Evolutionary conservation across 1,140 invertebrate genomes (phyloP).

Genomic region (Drosophila fuyamai): DNA sequence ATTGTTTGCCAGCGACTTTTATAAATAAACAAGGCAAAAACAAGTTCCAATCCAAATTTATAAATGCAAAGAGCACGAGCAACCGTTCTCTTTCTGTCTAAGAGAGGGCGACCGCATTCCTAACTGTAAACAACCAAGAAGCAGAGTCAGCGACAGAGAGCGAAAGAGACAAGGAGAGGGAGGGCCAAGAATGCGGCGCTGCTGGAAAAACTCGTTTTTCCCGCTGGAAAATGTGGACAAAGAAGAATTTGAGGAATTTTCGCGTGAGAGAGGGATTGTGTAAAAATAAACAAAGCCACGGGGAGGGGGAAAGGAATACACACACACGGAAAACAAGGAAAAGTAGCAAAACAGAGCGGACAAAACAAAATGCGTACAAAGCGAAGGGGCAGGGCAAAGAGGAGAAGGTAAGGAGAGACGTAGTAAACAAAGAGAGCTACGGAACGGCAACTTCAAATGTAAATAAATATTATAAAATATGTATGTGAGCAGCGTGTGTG

Average conservation of each 20-base stretch:
- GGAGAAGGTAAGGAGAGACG: conserved; percentile 18
- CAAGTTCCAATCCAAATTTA: conserved; percentile 28
- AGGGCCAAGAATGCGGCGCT: conserved; percentile 57
- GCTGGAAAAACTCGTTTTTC: conserved; percentile 80
- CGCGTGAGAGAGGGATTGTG: conserved; percentile 40
- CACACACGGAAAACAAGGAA: conserved; percentile 51
- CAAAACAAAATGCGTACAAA: conserved; percentile 67
- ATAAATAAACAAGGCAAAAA: conserved; percentile 47
- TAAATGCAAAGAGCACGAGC: conserved; percentile 21
- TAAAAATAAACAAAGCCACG: conserved; percentile 65
- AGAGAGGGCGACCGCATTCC: conserved; percentile 68
- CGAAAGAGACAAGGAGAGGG: conserved; percentile 3
- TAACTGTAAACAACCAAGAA: conserved; percentile 80
- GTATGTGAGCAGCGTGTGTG: conserved; percentile 24
- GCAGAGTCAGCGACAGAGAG: conserved; percentile 27
- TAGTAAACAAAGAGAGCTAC: conserved; percentile 50
- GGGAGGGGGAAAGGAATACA: conserved; percentile 21
- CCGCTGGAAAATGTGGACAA: conserved; percentile 68
- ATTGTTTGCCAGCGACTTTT: conserved; percentile 53
- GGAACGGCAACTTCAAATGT: conserved; percentile 47
- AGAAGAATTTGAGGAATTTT: conserved; percentile 82
- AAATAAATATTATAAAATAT: conserved; percentile 76
- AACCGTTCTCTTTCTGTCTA: conserved; percentile 37
- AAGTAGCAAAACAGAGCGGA: conserved; percentile 42
- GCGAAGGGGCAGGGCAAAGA: conserved; percentile 47